A percentile compares a stretch with the other conserved stretches of the same genome.
Evolutionary conservation across 1,140 invertebrate species (phyloP).

Genomic region (Dryas iulia): DNA sequence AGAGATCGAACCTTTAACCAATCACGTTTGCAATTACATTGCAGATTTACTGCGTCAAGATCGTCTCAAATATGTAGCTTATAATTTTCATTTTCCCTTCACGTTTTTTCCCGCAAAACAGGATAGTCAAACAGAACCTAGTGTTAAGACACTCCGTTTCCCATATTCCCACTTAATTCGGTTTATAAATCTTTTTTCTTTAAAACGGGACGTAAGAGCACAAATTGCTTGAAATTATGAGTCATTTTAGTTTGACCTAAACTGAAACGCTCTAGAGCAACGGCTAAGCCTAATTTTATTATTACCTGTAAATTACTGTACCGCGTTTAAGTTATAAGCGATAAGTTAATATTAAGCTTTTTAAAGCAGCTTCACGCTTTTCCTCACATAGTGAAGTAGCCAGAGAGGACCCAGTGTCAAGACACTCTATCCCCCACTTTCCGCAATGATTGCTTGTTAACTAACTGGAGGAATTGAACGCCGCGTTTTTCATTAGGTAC

Average conservation of each 20-base stretch:
- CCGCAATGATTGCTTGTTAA: too few species aligned
- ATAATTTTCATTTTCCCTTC: too few species aligned
- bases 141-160: too few species aligned
- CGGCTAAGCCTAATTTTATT: conserved; percentile 33
- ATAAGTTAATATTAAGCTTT: not conserved
- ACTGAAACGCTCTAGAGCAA: conserved; percentile 19
- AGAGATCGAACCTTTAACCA: too few species aligned
- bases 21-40: too few species aligned
- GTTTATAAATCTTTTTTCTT: not conserved
- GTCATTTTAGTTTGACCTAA: conserved; percentile 23
- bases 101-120: too few species aligned
- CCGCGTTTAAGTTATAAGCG: conserved; percentile 4
- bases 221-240: conserved; percentile 11
- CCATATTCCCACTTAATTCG: too few species aligned
- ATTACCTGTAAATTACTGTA: conserved; percentile 30
- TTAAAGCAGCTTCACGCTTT: not conserved
- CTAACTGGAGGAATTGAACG: too few species aligned
- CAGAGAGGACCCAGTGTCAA: not conserved
- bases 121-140: too few species aligned
- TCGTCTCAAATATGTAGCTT: too few species aligned
- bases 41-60: too few species aligned
- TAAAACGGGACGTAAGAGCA: not conserved
- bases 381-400: not conserved
- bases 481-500: too few species aligned
- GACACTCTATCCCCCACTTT: not conserved